These are phyloP conservation scores for Reticulitermes speratus DNA, from an alignment of 1,140 invertebrate species.

Conservation along the genomic window DNA sequence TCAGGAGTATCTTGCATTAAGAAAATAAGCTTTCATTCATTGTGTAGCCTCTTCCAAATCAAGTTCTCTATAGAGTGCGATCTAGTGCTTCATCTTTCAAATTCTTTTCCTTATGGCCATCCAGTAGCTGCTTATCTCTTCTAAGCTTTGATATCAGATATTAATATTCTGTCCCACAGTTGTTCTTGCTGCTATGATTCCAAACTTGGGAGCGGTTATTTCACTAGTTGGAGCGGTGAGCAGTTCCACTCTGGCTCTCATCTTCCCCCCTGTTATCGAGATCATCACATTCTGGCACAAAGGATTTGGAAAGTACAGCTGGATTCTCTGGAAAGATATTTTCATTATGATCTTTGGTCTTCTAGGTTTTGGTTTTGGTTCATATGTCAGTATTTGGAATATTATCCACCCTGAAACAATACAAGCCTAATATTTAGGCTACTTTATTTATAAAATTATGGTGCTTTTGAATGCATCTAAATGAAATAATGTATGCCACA, in stretches of 20 bases:
- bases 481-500: not conserved
- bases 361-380: conserved; percentile 73
- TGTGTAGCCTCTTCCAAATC: too few relatives aligned
- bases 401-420: conserved; percentile 50
- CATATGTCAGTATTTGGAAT: conserved; percentile 72
- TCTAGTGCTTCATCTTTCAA: too few relatives aligned
- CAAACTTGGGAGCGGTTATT: conserved; percentile 85
- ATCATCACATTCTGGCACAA: conserved; percentile 76
- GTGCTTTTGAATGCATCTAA: not conserved
- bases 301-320: conserved; percentile 59
- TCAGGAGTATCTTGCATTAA: too few relatives aligned
- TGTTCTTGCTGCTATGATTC: conserved; percentile 78
- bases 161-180: conserved; percentile 56
- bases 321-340: conserved; percentile 70
- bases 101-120: too few relatives aligned
- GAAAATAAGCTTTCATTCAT: too few relatives aligned
- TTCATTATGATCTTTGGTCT: conserved; percentile 71
- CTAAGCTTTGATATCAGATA: not conserved
- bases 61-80: too few relatives aligned
- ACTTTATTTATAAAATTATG: not conserved
- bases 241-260: conserved; percentile 83
- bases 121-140: too few relatives aligned
- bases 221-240: conserved; percentile 88
- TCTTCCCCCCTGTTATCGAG: conserved; percentile 89
- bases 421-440: not conserved